A percentile compares a stretch with the other conserved stretches of the same genome.
These are phyloP conservation scores for Echeneis naucrates DNA, from an alignment of 2,797 vertebrate species.

Conservation along the genomic window DNA sequence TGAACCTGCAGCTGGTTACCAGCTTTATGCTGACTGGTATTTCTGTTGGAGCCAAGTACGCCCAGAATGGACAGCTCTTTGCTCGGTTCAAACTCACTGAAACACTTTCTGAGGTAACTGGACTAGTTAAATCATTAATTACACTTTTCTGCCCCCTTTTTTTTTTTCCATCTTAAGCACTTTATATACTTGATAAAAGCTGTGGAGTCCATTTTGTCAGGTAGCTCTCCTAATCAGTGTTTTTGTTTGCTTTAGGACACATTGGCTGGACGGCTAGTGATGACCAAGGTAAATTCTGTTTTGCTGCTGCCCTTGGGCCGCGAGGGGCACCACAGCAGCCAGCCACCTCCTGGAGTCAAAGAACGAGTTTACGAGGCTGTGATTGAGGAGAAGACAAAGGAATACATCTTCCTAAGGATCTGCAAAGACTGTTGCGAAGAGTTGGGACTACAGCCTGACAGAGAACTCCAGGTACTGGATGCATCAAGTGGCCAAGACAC, in stretches of 20 bases:
- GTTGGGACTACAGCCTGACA: slow-evolving; percentile 91
- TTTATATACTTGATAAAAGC: neutral
- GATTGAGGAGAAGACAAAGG: slow-evolving; percentile 99
- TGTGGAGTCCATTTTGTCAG: neutral
- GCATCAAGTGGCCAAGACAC: neutral
- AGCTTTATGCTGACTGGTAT: slow-evolving; percentile 99
- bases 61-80: slow-evolving; percentile 97
- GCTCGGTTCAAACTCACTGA: slow-evolving; percentile 98
- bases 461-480: slow-evolving; percentile 91
- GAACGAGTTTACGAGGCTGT: slow-evolving; percentile 97
- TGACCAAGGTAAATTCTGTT: slow-evolving; percentile 99
- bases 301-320: slow-evolving; percentile 93
- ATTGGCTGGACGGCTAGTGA: slow-evolving; percentile 96
- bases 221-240: neutral
- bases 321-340: slow-evolving; percentile 87
- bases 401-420: slow-evolving; percentile 98
- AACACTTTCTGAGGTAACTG: slow-evolving; percentile 92
- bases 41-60: slow-evolving; percentile 98
- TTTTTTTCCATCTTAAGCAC: neutral
- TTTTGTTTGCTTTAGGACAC: slow-evolving; percentile 84
- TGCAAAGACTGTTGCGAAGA: slow-evolving; percentile 97
- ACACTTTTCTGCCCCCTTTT: neutral
- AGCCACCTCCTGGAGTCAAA: slow-evolving; percentile 93
- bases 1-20: slow-evolving; percentile 96
- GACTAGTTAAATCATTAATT: neutral